These are phyloP conservation scores for Macquaria australasica DNA, from an alignment of 2,113 vertebrate species.

Conservation along the genomic window DNA sequence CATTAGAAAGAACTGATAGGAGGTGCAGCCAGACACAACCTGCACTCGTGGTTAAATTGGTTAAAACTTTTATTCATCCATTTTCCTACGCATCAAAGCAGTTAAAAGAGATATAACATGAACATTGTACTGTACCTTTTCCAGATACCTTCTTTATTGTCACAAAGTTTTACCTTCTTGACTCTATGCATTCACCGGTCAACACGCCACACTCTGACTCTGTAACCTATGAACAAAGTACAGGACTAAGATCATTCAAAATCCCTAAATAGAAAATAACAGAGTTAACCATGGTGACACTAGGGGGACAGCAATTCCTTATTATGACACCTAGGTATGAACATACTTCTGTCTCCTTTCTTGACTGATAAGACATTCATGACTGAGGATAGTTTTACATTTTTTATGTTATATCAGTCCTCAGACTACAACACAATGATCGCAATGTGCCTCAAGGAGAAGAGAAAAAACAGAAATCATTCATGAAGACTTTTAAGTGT, in stretches of 20 bases:
- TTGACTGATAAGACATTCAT: not conserved
- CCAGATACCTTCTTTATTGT: constrained; percentile 90
- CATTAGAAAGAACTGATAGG: constrained; percentile 28
- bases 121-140: constrained; percentile 86
- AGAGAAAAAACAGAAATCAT: not conserved
- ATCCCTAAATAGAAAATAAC: not conserved
- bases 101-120: not conserved
- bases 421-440: not conserved
- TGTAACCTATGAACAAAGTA: constrained; percentile 80
- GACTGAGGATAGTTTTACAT: not conserved
- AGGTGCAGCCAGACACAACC: not conserved
- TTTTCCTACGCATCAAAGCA: not conserved
- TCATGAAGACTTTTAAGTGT: not conserved
- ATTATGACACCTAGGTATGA: not conserved
- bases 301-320: not conserved
- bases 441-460: not conserved
- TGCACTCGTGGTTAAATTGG: not conserved
- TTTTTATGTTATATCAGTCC: not conserved
- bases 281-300: not conserved
- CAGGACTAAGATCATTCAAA: not conserved
- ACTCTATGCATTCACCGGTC: constrained; percentile 96
- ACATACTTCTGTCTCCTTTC: not conserved
- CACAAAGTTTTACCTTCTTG: constrained; percentile 95
- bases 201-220: constrained; percentile 83
- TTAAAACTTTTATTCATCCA: not conserved